Evolutionary conservation across 2,888 invertebrate species (phyloP), one percentile per base, ranked within the genome.

Genomic region (Notodonta dromedarius): DNA sequence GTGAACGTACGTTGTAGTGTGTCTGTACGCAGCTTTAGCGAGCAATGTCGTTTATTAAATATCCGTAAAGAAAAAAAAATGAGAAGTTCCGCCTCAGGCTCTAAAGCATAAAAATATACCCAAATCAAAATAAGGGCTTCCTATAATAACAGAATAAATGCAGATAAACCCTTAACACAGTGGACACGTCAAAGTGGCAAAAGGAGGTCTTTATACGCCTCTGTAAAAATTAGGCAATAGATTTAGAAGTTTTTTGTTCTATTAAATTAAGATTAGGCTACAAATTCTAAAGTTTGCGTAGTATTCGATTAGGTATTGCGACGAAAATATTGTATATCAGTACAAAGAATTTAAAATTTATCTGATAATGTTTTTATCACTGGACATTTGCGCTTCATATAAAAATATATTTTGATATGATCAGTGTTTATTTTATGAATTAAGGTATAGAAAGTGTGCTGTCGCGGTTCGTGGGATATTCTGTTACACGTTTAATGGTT

Each of bases 301-400:
- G 72, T 78, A 80, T 82, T 84, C 78, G 74, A 79, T 82, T 79
- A 79, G 73, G 74, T 83, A 85, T 80, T 83, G 83, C 80, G 78
- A 79, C 74, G 72, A 73, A 84, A 86, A 86, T 86, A 85, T 87
- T 91, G 87, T 91, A 90, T 89, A 91, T 92, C 89, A 92, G 92
- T 92, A 92, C 92, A 92, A 92, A 91, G 85, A 87, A 84, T 86
- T 84, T 84, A 84, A 78, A 76, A 76, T 60, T 70, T 74, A 72
- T 74, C 74, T 70, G 71, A 79, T 80, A 77, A 74, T 71, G 75
- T 71, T 79, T 80, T 83, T 82, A 81, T 82, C 77, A 79, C 83
- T 79, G 80, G 69, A 84, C 63, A 73, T 80, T 84, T 85, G 81
- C 66, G 86, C 84, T 88, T 87, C 80, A 79, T 78, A 81, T 80